A percentile compares a stretch with the other conserved stretches of the same genome.
phyloP scores from a whole-genome alignment of 2,113 vertebrate species.

The Chloebia gouldiae region DNA sequence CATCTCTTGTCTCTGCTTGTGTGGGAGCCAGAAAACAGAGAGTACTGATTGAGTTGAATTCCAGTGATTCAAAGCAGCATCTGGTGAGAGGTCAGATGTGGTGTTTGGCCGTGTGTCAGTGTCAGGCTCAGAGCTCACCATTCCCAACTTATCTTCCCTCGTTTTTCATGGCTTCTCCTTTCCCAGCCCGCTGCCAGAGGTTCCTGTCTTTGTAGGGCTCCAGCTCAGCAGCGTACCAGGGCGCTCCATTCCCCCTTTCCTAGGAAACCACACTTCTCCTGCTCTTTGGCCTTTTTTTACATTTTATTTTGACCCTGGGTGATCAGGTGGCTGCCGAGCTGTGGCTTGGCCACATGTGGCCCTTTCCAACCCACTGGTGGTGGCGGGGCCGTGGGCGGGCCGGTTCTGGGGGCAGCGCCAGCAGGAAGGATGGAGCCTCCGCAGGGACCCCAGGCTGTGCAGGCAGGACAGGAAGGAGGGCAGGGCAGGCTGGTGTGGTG shows the following conservation, averaged over 20 bases:
- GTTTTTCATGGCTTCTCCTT: background rate
- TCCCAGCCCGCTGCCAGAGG: accelerated
- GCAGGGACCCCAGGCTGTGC: accelerated
- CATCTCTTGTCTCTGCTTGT: background rate
- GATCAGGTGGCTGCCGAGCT: background rate
- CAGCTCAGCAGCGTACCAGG: background rate
- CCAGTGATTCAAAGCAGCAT: background rate
- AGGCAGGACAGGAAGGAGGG: background rate
- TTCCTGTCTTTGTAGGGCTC: background rate
- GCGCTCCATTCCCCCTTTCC: accelerated
- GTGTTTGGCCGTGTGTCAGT: background rate
- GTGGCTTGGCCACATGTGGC: background rate
- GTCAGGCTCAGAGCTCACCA: background rate
- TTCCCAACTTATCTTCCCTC: background rate
- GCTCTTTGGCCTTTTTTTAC: background rate
- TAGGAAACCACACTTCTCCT: background rate
- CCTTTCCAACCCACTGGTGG: background rate
- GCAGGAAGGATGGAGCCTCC: background rate
- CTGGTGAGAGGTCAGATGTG: background rate
- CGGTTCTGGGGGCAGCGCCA: accelerated
- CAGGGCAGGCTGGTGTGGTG: background rate
- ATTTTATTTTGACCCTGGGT: background rate
- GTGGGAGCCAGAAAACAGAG: background rate
- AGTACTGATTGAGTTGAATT: background rate
- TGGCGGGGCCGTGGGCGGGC: accelerated